These are phyloP conservation scores for Atethmia centrago DNA, from an alignment of 2,888 invertebrate species.

Conservation along the genomic window DNA sequence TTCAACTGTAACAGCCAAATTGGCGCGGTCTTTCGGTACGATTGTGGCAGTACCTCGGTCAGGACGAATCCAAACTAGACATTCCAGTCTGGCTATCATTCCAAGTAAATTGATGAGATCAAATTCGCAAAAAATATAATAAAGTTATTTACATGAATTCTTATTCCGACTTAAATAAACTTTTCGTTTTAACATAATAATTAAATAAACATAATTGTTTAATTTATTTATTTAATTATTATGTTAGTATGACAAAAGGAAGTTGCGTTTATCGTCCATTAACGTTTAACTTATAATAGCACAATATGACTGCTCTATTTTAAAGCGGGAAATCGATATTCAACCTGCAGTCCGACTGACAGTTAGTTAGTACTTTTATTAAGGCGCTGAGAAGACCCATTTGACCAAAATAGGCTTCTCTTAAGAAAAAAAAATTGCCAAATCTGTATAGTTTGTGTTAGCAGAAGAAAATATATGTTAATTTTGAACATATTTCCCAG, in stretches of 20 bases:
- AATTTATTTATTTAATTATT: neutral
- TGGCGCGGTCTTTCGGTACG: constrained; percentile 3
- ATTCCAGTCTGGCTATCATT: constrained; percentile 62
- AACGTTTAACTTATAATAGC: constrained; percentile 3
- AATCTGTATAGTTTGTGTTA: no score
- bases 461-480: no score
- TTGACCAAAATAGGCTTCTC: no score
- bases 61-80: constrained; percentile 54
- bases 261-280: neutral
- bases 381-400: no score
- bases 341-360: neutral
- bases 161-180: constrained; percentile 22
- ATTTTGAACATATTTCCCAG: no score
- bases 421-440: no score
- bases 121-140: constrained; percentile 62
- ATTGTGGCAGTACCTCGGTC: constrained; percentile 37
- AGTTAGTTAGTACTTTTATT: neutral
- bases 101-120: constrained; percentile 60
- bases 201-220: constrained; percentile 2
- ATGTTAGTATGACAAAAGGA: neutral
- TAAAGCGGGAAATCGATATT: constrained; percentile 25
- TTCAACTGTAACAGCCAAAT: neutral
- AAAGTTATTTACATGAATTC: constrained; percentile 47
- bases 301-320: constrained; percentile 3
- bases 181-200: constrained; percentile 17